Evolutionary conservation across 2,888 invertebrate genomes (phyloP).

Genomic region (Caenorhabditis afra): DNA sequence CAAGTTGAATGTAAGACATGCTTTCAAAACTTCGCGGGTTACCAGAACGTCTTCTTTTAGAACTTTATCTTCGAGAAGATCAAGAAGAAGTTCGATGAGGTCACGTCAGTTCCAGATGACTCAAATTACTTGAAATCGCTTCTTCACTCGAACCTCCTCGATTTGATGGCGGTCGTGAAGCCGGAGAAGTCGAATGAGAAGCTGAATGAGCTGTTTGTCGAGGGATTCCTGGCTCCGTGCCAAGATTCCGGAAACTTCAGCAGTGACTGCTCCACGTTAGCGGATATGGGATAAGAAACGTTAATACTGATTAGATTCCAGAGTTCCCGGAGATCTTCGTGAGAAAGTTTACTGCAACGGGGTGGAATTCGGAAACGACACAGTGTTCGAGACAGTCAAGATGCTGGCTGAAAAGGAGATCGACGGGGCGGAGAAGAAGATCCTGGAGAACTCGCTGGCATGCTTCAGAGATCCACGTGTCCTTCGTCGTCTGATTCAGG

Average conservation of each 20-base stretch:
- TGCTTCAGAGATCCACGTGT: constrained; percentile 56
- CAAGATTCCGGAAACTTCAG: constrained; percentile 40
- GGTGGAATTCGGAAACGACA: constrained; percentile 64
- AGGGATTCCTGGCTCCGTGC: constrained; percentile 44
- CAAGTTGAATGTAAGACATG: constrained; percentile 53
- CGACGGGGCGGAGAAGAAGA: constrained; percentile 43
- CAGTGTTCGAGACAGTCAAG: constrained; percentile 48
- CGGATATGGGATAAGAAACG: not conserved
- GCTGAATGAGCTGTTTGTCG: constrained; percentile 39
- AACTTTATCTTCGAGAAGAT: constrained; percentile 43
- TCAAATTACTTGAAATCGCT: constrained; percentile 36
- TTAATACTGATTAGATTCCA: constrained; percentile 36
- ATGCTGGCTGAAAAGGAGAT: constrained; percentile 54
- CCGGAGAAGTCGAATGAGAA: constrained; percentile 48
- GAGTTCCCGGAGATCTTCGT: constrained; percentile 65
- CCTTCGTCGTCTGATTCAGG: constrained; percentile 40
- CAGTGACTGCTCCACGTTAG: constrained; percentile 64
- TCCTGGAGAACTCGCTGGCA: constrained; percentile 36
- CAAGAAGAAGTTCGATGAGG: constrained; percentile 41
- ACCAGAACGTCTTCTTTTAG: constrained; percentile 15
- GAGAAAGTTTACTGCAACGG: constrained; percentile 68
- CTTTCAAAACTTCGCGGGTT: not conserved
- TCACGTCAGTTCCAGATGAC: constrained; percentile 14
- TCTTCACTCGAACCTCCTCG: constrained; percentile 34
- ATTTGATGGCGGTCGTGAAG: constrained; percentile 49